Base-by-base conservation (phyloP, 1,140 invertebrate genomes). In the Papilio dardanus region DNA sequence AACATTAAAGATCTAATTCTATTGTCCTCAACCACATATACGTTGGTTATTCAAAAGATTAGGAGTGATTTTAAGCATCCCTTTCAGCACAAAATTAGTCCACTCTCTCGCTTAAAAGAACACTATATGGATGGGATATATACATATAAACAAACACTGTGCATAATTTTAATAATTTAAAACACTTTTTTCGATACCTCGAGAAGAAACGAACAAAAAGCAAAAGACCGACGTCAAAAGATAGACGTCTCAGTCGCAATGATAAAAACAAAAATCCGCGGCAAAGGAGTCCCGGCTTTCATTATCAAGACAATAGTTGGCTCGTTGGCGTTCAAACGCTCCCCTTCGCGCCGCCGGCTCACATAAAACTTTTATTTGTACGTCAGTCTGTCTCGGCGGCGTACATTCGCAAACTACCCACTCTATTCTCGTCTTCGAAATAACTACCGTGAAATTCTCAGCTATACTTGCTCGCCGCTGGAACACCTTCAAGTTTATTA, bases 291-390 rank as follows among this genome's bases (percentile, higher is more conserved):
- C 33, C 67, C 19, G 42, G 35, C 35, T 69, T 69, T 69, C 67
- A 69, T 69, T 69, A 69, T 40, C n/a, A 69, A 69, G 67, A 69
- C 67, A 69, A 69, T 69, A 69, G 67, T 69, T 69, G 67, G 31
- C 67, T 69, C 67, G 67, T 40, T 24, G 35, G 35, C 67, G 67
- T 69, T 69, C 67, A 69, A 30, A 75, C 42, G 71, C 77, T 75
- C 75, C 77, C 62, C 77, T 75, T 79, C 33, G 35, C 33, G 68
- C 30, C 58, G 76, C 62, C 75, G 75, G 74, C 54, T 67, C 77
- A 77, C 71, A 76, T 77, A 80, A 84, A 82, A 40, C 74, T 79
- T 82, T 84, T 84, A 84, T 84, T 84, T 80, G 82, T 79, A 74
- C 54, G 71, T 31, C 50, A 71, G 76, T 80, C 79, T 66, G 65